These are phyloP conservation scores for Aspidiotus destructor DNA, from an alignment of 2,888 invertebrate species.

Conservation along the genomic window DNA sequence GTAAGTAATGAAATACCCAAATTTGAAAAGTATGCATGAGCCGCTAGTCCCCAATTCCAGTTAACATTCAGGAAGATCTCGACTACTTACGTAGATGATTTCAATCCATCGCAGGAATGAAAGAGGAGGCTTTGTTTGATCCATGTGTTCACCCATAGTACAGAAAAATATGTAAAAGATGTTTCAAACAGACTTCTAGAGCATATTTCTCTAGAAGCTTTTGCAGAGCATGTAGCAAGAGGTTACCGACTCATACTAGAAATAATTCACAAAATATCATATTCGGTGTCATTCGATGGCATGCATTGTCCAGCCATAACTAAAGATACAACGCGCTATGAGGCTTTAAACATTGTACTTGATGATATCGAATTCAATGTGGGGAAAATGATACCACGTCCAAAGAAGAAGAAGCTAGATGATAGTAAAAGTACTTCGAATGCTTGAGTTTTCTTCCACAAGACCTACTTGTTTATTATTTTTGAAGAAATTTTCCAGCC, in stretches of 20 bases:
- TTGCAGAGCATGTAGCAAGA: neutral
- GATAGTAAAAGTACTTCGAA: neutral
- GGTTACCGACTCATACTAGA: neutral
- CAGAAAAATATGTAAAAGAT: neutral
- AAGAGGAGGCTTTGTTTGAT: neutral
- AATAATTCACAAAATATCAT: neutral
- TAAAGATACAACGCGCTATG: neutral
- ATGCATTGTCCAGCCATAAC: neutral
- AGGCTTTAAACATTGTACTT: neutral
- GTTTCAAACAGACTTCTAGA: neutral
- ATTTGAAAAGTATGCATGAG: neutral
- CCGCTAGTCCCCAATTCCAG: neutral
- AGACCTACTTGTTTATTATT: too few relatives aligned
- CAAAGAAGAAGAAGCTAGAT: neutral
- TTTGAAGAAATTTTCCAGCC: too few relatives aligned
- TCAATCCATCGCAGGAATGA: neutral
- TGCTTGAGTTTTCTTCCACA: neutral
- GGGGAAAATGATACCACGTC: neutral
- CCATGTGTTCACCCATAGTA: constrained; percentile 1
- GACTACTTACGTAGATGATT: neutral
- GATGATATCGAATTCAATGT: neutral
- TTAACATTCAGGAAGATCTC: neutral
- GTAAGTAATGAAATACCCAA: neutral
- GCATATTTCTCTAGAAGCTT: neutral
- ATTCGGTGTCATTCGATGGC: neutral